Percentiles rank a stretch among this genome's conserved stretches.
Conservation (phyloP, 2,888 invertebrate species). For the Caenorhabditis sp. region DNA sequence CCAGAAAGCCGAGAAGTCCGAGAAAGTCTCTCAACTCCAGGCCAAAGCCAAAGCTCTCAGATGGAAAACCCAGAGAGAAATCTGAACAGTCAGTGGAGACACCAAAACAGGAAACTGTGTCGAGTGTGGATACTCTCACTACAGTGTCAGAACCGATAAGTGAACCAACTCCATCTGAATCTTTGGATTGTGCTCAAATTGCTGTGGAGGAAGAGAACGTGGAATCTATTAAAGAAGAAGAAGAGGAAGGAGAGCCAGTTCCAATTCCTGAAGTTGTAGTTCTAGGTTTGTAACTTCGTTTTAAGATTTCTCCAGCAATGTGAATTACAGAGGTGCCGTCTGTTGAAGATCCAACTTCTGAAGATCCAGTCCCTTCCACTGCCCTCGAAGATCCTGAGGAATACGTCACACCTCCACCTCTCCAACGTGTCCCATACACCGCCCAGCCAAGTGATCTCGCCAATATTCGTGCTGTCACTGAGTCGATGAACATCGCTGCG, state of each 20-base stretch:
- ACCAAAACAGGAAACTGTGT: neutral
- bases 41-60: neutral
- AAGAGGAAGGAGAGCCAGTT: neutral
- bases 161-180: neutral
- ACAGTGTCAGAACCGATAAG: neutral
- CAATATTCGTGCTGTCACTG: constrained; percentile 46
- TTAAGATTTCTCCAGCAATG: neutral
- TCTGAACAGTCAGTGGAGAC: neutral
- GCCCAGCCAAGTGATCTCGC: constrained; percentile 14
- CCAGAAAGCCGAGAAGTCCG: constrained; percentile 10
- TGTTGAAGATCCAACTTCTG: neutral
- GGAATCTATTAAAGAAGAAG: neutral
- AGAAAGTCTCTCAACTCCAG: neutral
- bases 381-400: constrained; percentile 4
- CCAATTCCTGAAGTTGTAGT: neutral
- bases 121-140: neutral
- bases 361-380: neutral
- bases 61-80: neutral
- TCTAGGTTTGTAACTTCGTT: neutral
- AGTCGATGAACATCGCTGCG: constrained; percentile 56
- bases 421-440: constrained; percentile 41
- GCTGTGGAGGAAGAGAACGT: constrained; percentile 11
- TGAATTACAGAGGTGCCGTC: neutral
- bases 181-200: neutral
- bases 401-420: constrained; percentile 30